Evolutionary conservation across 2,113 vertebrate species (phyloP), one percentile per base, ranked within the genome.

Genomic region (Psilopsiagon aymara): DNA sequence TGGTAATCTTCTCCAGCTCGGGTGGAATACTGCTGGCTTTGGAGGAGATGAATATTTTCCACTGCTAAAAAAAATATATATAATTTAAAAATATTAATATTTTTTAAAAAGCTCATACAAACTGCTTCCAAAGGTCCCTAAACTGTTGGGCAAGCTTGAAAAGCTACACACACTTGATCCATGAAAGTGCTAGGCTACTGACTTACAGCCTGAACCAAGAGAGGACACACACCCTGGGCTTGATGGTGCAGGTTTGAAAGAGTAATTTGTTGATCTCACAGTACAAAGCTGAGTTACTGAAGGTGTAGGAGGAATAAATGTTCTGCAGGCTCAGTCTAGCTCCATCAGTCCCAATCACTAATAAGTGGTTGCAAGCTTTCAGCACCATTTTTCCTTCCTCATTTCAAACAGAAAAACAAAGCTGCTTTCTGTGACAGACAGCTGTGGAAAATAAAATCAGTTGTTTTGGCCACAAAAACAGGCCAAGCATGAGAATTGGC

Each of bases 241-340:
- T 62, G 66, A 55, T 17, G 3, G 85, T 1, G 0, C 35, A 10
- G 67, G 80, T 94, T 66, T 57, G 68, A 37, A 39, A 64, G n/a
- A 94, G 79, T 46, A 41, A 83, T 70, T 81, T 95, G 93, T 94
- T 71, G 76, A 82, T 92, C 80, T 90, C 3, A 0, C 84, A 83
- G 44, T 37, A 49, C 7, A 8, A 70, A 78, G 79, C 85, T 83
- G 84, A 95, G 71, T 88, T 94, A 82, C 73, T 68, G 82, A 70
- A 53, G 35, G 60, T 75, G 95, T 96, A 75, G 96, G 95, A 96
- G 94, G 93, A 96, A 96, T 92, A 88, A 95, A 95, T 77, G 88
- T 92, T 95, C 90, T 86, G 70, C 82, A 87, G 92, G 71, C 35
- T 2, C 90, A 95, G 88, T 78, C 82, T 47, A 46, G 85, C 51